These are phyloP conservation scores for Chloropsis cyanopogon DNA, from an alignment of 2,113 vertebrate species.

Conservation along the genomic window DNA sequence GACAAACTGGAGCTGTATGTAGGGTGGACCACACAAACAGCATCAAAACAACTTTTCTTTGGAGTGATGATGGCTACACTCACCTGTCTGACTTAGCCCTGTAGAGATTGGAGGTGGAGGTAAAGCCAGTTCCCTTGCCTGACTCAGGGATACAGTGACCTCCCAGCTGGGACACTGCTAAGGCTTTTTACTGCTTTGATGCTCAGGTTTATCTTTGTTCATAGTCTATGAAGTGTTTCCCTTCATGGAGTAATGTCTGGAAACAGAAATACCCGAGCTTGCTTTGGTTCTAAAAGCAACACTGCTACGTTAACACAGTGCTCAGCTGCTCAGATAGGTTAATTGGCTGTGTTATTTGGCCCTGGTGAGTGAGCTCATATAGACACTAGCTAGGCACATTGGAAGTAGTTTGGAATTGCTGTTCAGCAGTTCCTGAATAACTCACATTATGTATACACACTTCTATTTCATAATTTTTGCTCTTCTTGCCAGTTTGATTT, in stretches of 20 bases:
- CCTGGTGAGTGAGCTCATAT: not conserved
- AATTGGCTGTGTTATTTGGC: not conserved
- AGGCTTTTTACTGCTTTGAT: not conserved
- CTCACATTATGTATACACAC: not conserved
- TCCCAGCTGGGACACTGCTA: not conserved
- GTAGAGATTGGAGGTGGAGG: not conserved
- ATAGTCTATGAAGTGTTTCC: fast-evolving
- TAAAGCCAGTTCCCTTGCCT: not conserved
- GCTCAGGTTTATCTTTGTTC: not conserved
- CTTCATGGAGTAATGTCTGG: not conserved
- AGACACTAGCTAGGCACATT: not conserved
- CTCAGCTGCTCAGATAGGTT: not conserved
- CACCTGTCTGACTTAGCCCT: not conserved
- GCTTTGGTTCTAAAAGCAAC: not conserved
- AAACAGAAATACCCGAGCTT: not conserved
- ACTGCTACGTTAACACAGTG: not conserved
- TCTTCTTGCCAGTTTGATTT: not conserved
- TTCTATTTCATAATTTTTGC: not conserved
- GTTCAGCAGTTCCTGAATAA: not conserved
- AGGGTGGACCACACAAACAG: not conserved
- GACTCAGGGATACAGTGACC: not conserved
- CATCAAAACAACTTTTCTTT: not conserved
- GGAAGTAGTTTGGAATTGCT: not conserved
- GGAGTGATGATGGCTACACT: not conserved
- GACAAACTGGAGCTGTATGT: not conserved